A percentile compares a stretch with the other conserved stretches of the same genome.
Conservation (phyloP, 2,113 vertebrate species). For the Hippoglossus stenolepis region DNA sequence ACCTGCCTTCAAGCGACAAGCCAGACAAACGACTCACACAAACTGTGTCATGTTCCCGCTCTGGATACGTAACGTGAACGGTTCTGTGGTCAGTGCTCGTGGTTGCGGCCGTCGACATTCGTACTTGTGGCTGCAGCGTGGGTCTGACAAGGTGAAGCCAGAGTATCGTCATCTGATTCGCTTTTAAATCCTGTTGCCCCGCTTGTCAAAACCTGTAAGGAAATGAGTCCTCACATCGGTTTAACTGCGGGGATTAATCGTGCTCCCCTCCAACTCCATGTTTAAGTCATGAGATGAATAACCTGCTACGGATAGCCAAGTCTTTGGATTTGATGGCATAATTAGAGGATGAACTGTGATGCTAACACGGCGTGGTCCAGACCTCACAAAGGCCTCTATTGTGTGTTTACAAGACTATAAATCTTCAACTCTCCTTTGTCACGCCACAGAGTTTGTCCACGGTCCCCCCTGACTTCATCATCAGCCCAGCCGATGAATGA, state of each 20-base stretch:
- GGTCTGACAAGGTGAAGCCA: slow-evolving; percentile 45
- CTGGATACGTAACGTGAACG: slow-evolving; percentile 30
- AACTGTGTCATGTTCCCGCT: slow-evolving; percentile 52
- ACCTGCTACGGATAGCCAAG: slow-evolving; percentile 30
- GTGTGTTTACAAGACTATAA: slow-evolving; percentile 48
- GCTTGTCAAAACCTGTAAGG: slow-evolving; percentile 67
- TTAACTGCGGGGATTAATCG: slow-evolving; percentile 67
- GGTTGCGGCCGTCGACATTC: neutral
- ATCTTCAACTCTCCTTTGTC: slow-evolving; percentile 50
- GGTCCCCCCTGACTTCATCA: slow-evolving; percentile 46
- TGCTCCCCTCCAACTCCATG: slow-evolving; percentile 16
- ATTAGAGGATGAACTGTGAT: slow-evolving; percentile 71
- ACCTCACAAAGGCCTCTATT: slow-evolving; percentile 57
- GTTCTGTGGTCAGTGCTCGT: slow-evolving; percentile 23
- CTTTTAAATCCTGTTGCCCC: slow-evolving; percentile 60
- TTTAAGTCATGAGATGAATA: slow-evolving; percentile 68
- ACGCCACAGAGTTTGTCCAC: slow-evolving; percentile 57
- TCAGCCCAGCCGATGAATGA: slow-evolving; percentile 14
- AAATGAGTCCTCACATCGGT: slow-evolving; percentile 64
- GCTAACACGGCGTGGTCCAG: slow-evolving; percentile 43
- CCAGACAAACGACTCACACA: slow-evolving; percentile 42
- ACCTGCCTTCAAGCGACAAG: slow-evolving; percentile 44
- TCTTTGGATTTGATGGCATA: slow-evolving; percentile 58
- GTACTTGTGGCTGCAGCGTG: slow-evolving; percentile 17
- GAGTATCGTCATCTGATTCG: slow-evolving; percentile 60